phyloP scores from a whole-genome alignment of 2,888 invertebrate species.

The Arctia plantaginis region DNA sequence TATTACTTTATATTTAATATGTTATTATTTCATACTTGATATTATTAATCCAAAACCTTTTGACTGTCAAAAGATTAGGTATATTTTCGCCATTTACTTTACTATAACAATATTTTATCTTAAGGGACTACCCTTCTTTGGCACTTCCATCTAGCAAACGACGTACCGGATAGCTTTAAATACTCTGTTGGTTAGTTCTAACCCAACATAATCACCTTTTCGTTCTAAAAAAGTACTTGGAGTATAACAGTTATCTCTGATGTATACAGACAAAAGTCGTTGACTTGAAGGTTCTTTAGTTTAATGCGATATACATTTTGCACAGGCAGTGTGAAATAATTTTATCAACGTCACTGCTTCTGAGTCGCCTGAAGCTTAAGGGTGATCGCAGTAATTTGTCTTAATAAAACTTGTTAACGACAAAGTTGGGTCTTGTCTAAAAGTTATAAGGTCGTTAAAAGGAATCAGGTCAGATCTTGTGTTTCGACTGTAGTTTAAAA shows the following conservation, averaged over 20 bases:
- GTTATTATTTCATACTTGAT: too few species aligned
- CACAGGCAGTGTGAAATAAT: neutral
- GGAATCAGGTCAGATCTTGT: conserved; percentile 9
- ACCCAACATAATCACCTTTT: neutral
- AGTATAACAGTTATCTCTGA: neutral
- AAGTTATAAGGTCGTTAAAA: conserved; percentile 14
- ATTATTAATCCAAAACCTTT: too few species aligned
- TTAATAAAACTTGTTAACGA: conserved; percentile 22
- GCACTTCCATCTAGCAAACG: too few species aligned
- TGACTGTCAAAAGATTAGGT: too few species aligned
- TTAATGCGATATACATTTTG: neutral
- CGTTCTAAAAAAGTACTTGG: neutral
- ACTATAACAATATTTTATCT: too few species aligned
- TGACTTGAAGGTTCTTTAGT: neutral
- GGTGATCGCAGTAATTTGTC: conserved; percentile 10
- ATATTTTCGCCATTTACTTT: too few species aligned
- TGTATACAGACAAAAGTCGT: neutral
- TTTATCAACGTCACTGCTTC: conserved; percentile 7
- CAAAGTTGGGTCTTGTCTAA: conserved; percentile 16
- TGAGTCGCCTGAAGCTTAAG: neutral
- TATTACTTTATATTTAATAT: too few species aligned
- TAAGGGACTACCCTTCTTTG: too few species aligned
- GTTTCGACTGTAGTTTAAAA: neutral
- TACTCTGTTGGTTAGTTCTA: neutral
- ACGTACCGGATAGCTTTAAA: neutral